Percentiles rank a stretch among this genome's conserved stretches.
phyloP scores from a whole-genome alignment of 2,113 vertebrate genomes.

The Dascyllus trimaculatus region DNA sequence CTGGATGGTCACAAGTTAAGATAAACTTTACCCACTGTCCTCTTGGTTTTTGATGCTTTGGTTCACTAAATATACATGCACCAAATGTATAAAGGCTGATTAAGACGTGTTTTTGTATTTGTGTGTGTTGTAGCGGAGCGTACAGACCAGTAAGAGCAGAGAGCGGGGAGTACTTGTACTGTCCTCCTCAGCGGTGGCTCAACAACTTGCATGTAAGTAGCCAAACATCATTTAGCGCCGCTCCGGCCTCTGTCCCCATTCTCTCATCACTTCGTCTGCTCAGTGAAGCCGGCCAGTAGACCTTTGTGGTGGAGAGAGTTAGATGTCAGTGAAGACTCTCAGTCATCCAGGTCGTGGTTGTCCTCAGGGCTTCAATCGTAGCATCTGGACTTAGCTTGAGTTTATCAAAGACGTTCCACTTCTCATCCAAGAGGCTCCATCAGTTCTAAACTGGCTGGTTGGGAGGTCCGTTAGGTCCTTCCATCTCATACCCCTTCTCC shows the following conservation, averaged over 20 bases:
- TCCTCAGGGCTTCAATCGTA: too few species aligned
- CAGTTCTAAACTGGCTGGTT: too few species aligned
- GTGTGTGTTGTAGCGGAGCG: constrained; percentile 76
- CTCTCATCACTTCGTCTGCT: neutral
- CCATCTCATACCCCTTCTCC: too few species aligned
- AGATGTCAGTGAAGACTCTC: too few species aligned
- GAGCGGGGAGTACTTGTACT: constrained; percentile 85
- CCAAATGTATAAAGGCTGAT: neutral
- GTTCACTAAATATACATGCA: neutral
- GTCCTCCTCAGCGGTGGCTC: constrained; percentile 86
- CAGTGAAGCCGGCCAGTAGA: neutral
- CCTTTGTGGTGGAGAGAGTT: too few species aligned
- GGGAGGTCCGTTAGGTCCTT: too few species aligned
- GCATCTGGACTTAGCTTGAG: too few species aligned
- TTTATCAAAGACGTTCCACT: too few species aligned
- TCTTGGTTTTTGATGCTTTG: constrained; percentile 5
- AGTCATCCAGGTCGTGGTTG: too few species aligned
- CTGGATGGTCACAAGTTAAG: too few species aligned
- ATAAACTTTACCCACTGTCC: too few species aligned
- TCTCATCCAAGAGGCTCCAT: too few species aligned
- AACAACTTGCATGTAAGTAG: constrained; percentile 84
- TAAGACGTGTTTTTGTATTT: neutral
- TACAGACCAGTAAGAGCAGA: constrained; percentile 80
- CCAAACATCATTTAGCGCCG: neutral
- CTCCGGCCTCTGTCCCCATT: neutral